phyloP scores from a whole-genome alignment of 2,888 invertebrate species.

The Temnothorax rugatulus region DNA sequence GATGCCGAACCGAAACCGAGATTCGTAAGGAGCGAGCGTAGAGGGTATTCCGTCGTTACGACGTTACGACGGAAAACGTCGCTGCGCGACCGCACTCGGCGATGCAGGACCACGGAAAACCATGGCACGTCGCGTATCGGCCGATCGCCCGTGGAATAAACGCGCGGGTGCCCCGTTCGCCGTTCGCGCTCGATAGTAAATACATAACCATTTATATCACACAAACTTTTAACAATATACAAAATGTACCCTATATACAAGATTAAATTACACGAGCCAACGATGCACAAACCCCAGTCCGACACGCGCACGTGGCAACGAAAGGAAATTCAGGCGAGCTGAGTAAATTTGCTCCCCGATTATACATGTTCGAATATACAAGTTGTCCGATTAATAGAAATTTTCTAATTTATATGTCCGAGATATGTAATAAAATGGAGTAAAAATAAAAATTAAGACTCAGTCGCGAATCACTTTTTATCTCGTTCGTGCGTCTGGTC shows the following conservation, averaged over 20 bases:
- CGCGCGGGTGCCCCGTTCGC: slow-evolving; percentile 63
- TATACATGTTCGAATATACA: background rate
- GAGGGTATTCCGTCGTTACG: background rate
- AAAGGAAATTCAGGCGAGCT: background rate
- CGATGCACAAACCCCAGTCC: slow-evolving; percentile 55
- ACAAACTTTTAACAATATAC: slow-evolving; percentile 87
- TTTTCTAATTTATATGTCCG: background rate
- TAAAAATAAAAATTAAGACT: background rate
- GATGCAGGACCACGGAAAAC: slow-evolving; percentile 48
- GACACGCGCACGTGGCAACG: slow-evolving; percentile 24
- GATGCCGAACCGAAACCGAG: background rate
- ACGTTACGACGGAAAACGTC: background rate
- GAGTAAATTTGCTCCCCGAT: slow-evolving; percentile 17
- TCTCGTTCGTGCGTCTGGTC: background rate
- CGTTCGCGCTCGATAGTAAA: slow-evolving; percentile 77
- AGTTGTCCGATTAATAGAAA: background rate
- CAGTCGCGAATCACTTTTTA: background rate
- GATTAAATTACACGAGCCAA: slow-evolving; percentile 85
- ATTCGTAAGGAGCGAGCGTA: background rate
- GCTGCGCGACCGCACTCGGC: slow-evolving; percentile 56
- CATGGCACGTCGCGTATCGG: slow-evolving; percentile 57
- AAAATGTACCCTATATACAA: slow-evolving; percentile 86
- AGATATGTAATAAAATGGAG: background rate
- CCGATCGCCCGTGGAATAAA: slow-evolving; percentile 53
- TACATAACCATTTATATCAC: slow-evolving; percentile 86